Percentiles rank a stretch among this genome's conserved stretches.
These are phyloP conservation scores for Catharus minimus DNA, from an alignment of 2,113 vertebrate species.

Conservation along the genomic window DNA sequence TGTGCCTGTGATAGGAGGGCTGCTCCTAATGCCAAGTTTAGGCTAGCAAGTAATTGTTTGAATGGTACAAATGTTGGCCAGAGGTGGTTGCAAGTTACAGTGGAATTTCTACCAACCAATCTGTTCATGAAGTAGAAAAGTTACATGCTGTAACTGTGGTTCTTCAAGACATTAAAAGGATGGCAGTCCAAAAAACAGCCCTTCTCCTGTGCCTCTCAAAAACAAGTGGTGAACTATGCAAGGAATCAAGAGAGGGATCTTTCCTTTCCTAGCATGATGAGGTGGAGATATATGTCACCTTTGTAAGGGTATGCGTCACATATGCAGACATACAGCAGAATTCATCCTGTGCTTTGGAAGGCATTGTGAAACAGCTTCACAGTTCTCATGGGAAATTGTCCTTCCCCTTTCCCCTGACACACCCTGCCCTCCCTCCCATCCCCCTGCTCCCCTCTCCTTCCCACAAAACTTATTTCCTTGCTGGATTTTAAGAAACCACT, in stretches of 20 bases:
- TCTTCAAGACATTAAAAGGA: neutral
- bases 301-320: neutral
- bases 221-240: neutral
- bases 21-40: neutral
- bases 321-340: rapidly evolving
- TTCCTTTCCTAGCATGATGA: neutral
- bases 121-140: neutral
- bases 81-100: rapidly evolving
- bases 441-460: neutral
- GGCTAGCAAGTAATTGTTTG: neutral
- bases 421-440: too few relatives aligned
- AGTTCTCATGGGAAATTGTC: neutral
- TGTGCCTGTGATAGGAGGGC: neutral
- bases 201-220: neutral
- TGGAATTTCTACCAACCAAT: neutral
- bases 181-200: neutral
- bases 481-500: neutral
- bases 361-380: neutral
- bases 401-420: too few relatives aligned
- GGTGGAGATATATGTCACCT: rapidly evolving
- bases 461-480: neutral
- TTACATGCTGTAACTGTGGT: neutral
- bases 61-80: neutral
- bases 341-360: neutral
- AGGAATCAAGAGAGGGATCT: neutral